A percentile compares a stretch with the other conserved stretches of the same genome.
Conservation (phyloP, 2,888 invertebrate species). For the Ennomos erosarius region DNA sequence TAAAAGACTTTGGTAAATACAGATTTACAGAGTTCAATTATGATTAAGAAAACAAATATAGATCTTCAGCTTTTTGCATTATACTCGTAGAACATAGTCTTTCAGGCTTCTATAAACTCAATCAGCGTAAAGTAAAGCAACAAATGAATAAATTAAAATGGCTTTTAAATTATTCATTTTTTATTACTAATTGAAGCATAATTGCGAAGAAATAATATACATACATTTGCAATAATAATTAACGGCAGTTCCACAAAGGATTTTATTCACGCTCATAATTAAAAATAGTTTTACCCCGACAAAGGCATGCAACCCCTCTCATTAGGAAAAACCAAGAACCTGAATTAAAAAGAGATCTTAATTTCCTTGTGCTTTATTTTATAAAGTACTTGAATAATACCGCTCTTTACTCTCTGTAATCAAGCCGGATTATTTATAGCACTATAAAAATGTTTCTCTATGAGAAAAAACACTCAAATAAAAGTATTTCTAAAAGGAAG, state of each 20-base stretch:
- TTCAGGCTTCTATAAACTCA: neutral
- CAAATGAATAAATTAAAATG: neutral
- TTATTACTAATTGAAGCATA: slow-evolving; percentile 11
- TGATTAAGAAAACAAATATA: too few relatives aligned
- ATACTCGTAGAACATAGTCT: too few relatives aligned
- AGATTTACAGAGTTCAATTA: too few relatives aligned
- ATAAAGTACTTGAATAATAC: neutral
- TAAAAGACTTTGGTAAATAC: too few relatives aligned
- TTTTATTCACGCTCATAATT: slow-evolving; percentile 51
- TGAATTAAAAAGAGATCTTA: slow-evolving; percentile 4
- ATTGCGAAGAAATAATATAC: slow-evolving; percentile 17
- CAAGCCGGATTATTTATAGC: slow-evolving; percentile 19
- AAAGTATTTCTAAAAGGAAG: slow-evolving; percentile 15
- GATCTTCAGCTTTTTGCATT: too few relatives aligned
- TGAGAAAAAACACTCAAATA: slow-evolving; percentile 28
- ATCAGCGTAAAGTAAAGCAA: neutral
- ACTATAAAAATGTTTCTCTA: slow-evolving; percentile 17
- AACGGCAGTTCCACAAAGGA: slow-evolving; percentile 37
- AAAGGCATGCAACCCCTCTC: slow-evolving; percentile 25
- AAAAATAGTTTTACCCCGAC: slow-evolving; percentile 46
- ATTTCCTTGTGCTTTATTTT: slow-evolving; percentile 2
- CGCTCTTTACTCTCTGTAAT: slow-evolving; percentile 3
- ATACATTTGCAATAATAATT: slow-evolving; percentile 25
- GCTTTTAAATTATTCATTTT: slow-evolving; percentile 6
- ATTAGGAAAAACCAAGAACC: neutral